phyloP scores from a whole-genome alignment of 2,888 invertebrate species.

The Seira sanloemensis region DNA sequence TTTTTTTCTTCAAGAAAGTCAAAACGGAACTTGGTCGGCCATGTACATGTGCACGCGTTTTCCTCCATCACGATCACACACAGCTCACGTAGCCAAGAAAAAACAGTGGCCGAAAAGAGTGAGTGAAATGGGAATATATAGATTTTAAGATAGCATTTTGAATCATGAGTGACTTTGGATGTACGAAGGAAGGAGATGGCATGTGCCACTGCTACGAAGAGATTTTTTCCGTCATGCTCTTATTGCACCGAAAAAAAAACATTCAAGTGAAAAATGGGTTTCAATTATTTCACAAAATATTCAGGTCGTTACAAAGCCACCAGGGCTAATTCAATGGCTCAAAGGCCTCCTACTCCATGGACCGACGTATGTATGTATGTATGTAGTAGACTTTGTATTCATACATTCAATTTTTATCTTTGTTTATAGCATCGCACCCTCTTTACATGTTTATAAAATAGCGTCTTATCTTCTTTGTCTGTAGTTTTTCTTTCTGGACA shows the following conservation, averaged over 20 bases:
- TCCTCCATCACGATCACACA: neutral
- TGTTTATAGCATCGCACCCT: constrained; percentile 6
- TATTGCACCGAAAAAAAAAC: neutral
- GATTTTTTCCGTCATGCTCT: neutral
- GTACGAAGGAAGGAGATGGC: neutral
- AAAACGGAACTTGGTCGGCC: constrained; percentile 2
- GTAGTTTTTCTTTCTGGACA: constrained; percentile 5
- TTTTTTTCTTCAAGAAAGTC: neutral
- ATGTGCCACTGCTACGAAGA: neutral
- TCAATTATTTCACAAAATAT: constrained; percentile 11
- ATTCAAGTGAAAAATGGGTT: neutral
- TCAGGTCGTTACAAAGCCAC: constrained; percentile 5
- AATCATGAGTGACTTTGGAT: neutral
- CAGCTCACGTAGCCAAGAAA: neutral
- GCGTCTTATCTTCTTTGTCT: neutral
- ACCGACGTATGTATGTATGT: neutral
- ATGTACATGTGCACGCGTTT: neutral
- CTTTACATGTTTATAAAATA: constrained; percentile 14
- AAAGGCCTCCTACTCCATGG: neutral
- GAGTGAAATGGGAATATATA: neutral
- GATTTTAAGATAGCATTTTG: neutral
- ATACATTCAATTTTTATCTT: constrained; percentile 5
- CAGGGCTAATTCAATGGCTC: neutral
- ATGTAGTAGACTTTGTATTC: no score
- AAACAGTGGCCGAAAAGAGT: neutral